Percentiles rank a stretch among this genome's conserved stretches.
Evolutionary conservation across 2,888 invertebrate genomes (phyloP).

Genomic region (Watsonalla cultraria): DNA sequence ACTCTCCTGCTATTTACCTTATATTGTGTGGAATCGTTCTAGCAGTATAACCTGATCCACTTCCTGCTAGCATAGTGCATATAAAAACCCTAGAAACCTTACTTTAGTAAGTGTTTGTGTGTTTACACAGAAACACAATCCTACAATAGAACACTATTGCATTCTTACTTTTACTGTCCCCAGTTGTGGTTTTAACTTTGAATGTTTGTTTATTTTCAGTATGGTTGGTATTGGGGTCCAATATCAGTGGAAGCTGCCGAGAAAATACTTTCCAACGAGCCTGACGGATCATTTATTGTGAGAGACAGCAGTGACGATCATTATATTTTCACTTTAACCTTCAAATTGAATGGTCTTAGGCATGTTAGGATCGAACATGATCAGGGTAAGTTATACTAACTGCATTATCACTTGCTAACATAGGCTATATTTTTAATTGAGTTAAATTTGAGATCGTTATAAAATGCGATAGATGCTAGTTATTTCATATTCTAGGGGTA

Average conservation of each 20-base stretch:
- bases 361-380: conserved; percentile 97
- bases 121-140: background rate
- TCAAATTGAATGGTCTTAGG: conserved; percentile 93
- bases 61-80: no score
- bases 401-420: conserved; percentile 3
- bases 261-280: conserved; percentile 93
- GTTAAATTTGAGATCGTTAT: no score
- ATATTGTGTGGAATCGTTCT: no score
- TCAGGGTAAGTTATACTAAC: conserved; percentile 82
- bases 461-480: no score
- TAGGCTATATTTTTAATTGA: no score
- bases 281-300: conserved; percentile 95
- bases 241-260: conserved; percentile 94
- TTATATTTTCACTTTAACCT: conserved; percentile 95
- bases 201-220: conserved; percentile 73
- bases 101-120: no score
- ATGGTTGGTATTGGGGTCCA: conserved; percentile 98
- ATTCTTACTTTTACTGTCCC: background rate
- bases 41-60: no score
- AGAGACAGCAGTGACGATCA: conserved; percentile 96
- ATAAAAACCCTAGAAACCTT: no score
- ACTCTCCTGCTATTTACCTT: no score
- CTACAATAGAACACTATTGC: background rate
- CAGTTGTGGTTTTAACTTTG: background rate
- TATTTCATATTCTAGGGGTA: no score